phyloP scores from a whole-genome alignment of 2,888 invertebrate genomes.

The Amphipoea lucens region DNA sequence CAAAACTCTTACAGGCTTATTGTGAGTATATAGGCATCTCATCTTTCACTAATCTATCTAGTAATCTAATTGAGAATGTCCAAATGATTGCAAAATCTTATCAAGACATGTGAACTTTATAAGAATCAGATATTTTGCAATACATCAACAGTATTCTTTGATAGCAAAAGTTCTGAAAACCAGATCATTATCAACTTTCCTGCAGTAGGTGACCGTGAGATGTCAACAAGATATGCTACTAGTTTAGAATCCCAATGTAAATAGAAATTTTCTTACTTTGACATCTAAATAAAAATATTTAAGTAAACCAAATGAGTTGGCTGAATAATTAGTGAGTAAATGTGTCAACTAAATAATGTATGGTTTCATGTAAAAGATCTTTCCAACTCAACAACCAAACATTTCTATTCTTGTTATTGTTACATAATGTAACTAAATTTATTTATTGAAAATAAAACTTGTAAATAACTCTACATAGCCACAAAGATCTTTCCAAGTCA shows the following conservation, averaged over 20 bases:
- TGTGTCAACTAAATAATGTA: constrained; percentile 18
- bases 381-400: constrained; percentile 13
- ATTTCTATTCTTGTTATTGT: constrained; percentile 18
- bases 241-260: constrained; percentile 5
- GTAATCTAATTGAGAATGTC: constrained; percentile 11
- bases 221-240: constrained; percentile 5
- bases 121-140: constrained; percentile 8
- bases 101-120: constrained; percentile 11
- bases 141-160: constrained; percentile 13
- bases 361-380: constrained; percentile 21
- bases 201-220: background rate
- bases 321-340: constrained; percentile 7
- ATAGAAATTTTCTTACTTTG: background rate
- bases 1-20: background rate
- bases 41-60: constrained; percentile 6
- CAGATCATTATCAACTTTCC: constrained; percentile 3
- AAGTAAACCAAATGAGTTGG: background rate
- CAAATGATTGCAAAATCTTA: constrained; percentile 37
- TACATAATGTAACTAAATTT: constrained; percentile 24
- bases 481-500: constrained; percentile 28
- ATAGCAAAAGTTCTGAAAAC: background rate
- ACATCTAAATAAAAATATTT: background rate
- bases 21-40: background rate
- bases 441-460: constrained; percentile 18
- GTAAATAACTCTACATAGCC: constrained; percentile 2